Evolutionary conservation across 2,113 vertebrate species (phyloP).

Genomic region (Pachycephala philippinensis): DNA sequence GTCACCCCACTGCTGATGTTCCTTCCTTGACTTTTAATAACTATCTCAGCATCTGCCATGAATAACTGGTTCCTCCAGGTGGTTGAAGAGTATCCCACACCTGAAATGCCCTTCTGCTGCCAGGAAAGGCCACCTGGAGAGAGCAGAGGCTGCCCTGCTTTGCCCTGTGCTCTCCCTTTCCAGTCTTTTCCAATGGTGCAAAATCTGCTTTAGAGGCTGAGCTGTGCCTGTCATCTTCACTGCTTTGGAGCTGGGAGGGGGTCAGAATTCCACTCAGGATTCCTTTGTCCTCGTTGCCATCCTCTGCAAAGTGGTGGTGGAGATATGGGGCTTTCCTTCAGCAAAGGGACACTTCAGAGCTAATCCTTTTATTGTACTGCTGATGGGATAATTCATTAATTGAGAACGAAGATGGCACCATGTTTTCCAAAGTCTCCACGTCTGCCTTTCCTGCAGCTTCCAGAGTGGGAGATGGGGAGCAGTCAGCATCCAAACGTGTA

Average conservation of each 20-base stretch:
- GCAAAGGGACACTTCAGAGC: neutral
- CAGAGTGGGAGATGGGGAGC: neutral
- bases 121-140: neutral
- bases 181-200: neutral
- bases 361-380: neutral
- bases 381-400: neutral
- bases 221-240: neutral
- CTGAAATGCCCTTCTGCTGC: neutral
- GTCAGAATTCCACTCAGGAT: neutral
- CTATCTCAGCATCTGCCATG: neutral
- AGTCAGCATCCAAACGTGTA: neutral
- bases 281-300: neutral
- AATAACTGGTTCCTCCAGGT: constrained; percentile 19
- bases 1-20: neutral
- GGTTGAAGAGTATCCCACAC: neutral
- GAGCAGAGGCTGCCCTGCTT: neutral
- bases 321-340: neutral
- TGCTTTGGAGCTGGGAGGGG: neutral
- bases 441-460: neutral
- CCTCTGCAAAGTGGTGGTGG: neutral
- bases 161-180: neutral
- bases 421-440: neutral
- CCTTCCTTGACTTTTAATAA: neutral
- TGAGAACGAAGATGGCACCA: neutral
- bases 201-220: neutral